Base-by-base conservation (phyloP, 2,797 vertebrate species). In the Orientallactaga sibirica region DNA sequence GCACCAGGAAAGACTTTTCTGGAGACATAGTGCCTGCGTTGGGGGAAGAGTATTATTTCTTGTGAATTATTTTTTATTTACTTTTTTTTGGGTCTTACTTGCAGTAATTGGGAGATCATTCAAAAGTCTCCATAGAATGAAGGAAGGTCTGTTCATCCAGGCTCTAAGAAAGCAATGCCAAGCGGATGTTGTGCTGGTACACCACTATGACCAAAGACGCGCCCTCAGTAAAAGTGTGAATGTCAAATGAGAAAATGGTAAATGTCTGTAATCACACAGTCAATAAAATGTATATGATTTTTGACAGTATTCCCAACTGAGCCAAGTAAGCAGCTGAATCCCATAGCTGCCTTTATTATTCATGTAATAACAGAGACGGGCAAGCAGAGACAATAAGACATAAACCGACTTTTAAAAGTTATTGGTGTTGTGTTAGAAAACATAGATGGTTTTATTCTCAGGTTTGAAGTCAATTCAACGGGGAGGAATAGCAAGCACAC, bases 21-120 rank as follows among this genome's bases (percentile, higher is more conserved):
- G 68, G 58, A 93, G 37, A 66, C 37, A 68, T 87, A 92, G 24
- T 37, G 75, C 43, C 79, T 83, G 78, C 70, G 89, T 92, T 87
- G 86, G 77, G 52, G 22, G 61, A 58, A 86, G 43, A 62, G 41
- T 77, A 4, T 94, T 85, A 84, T 82, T 95, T 91, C 64, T 33
- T 81, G 1, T 33, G 84, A 86, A 48, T 87, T 87, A 62, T 55
- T 90, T 93, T 88, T 92, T 52, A 84, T 94, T 91, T 79, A n/a
- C 77, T 91, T 95, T 94, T 91, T 37, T 37, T 37, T 37, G 2
- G 33, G n/a, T 80, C 76, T 85, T 89, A 82, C 88, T 94, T 95
- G 33, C 12, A 90, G 62, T 70, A 82, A 92, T 43, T 95, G 24
- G 70, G 70, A 86, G 48, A 81, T 78, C 82, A 80, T 88, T 82